Conservation (phyloP, 2,888 invertebrate genomes). For the Lysandra bellargus region DNA sequence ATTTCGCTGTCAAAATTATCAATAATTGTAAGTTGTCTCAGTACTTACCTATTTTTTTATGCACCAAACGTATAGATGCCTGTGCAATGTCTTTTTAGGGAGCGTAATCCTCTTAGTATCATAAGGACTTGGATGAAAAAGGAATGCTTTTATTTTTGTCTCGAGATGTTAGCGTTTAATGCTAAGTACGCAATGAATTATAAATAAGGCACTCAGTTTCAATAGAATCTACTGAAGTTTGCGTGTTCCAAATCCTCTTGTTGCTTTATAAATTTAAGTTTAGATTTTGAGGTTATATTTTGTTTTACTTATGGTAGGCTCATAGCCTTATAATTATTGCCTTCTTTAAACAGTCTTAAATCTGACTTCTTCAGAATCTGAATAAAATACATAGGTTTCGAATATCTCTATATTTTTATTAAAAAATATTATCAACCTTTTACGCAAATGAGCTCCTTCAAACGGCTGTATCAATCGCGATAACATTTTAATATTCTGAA, state of each 20-base stretch:
- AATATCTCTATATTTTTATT: background rate
- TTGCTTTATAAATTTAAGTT: background rate
- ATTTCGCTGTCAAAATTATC: no score
- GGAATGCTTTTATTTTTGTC: constrained; percentile 24
- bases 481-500: constrained; percentile 12
- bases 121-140: constrained; percentile 23
- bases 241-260: background rate
- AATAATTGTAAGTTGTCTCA: no score
- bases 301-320: background rate
- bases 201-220: constrained; percentile 31
- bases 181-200: constrained; percentile 25
- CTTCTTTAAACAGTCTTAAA: no score
- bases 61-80: constrained; percentile 16
- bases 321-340: no score
- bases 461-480: constrained; percentile 5
- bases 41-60: background rate
- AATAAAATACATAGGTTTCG: no score
- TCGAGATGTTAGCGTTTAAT: constrained; percentile 23
- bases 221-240: background rate
- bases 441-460: background rate
- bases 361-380: no score
- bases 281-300: background rate
- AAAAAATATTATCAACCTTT: background rate
- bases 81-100: constrained; percentile 14
- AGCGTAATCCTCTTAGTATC: constrained; percentile 30